A percentile compares a stretch with the other conserved stretches of the same genome.
Evolutionary conservation across 2,888 invertebrate species (phyloP).

Genomic region (Temnothorax unifasciatus): DNA sequence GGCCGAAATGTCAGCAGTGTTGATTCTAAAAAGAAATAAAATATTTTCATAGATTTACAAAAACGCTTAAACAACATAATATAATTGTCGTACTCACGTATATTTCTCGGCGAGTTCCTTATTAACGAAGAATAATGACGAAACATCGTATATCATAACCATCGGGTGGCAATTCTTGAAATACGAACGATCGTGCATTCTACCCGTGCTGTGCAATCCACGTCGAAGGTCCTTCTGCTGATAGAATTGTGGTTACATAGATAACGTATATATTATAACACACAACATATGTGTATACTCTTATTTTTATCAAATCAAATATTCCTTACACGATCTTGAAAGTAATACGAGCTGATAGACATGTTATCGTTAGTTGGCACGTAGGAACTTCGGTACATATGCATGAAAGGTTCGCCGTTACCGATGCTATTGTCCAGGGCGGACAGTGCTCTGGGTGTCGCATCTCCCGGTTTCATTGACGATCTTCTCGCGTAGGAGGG

Average conservation of each 20-base stretch:
- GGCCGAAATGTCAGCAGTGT: slow-evolving; percentile 85
- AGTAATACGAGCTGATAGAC: slow-evolving; percentile 93
- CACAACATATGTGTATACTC: not conserved
- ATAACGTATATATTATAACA: not conserved
- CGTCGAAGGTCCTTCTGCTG: slow-evolving; percentile 80
- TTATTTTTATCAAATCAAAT: slow-evolving; percentile 40
- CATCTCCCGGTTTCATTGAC: slow-evolving; percentile 91
- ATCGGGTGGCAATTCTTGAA: slow-evolving; percentile 87
- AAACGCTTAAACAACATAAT: not conserved
- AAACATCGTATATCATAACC: slow-evolving; percentile 92
- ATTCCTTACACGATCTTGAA: slow-evolving; percentile 91
- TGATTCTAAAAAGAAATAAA: slow-evolving; percentile 77
- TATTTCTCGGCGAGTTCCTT: slow-evolving; percentile 94
- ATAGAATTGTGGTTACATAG: slow-evolving; percentile 44
- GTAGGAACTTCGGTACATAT: slow-evolving; percentile 87
- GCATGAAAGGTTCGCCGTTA: slow-evolving; percentile 87
- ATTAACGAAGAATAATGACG: slow-evolving; percentile 92
- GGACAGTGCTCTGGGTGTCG: slow-evolving; percentile 93
- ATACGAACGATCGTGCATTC: slow-evolving; percentile 78
- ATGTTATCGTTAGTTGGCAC: slow-evolving; percentile 82
- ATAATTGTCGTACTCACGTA: slow-evolving; percentile 87
- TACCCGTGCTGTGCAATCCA: slow-evolving; percentile 76
- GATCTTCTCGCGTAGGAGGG: slow-evolving; percentile 90
- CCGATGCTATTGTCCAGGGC: slow-evolving; percentile 89
- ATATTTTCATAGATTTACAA: slow-evolving; percentile 19